Base-by-base conservation (phyloP, 35 echinoderm and acorn worm species). In the Ptychodera flava region DNA sequence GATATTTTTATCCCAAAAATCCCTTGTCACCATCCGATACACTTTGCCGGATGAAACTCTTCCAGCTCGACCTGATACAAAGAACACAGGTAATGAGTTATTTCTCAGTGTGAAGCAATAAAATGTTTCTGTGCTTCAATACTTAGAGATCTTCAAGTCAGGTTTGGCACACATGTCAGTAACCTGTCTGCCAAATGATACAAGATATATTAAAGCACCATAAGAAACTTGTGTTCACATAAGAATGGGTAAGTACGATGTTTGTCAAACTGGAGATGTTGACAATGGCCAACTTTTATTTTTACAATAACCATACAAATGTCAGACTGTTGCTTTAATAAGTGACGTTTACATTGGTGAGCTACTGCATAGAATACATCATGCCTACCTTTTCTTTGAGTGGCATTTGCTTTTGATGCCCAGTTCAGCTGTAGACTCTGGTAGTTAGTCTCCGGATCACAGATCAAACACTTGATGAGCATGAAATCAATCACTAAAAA, bases 351-450 rank as follows among this genome's bases (percentile, higher is more conserved):
- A n/a, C n/a, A n/a, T n/a, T n/a, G n/a, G n/a, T n/a, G n/a, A n/a
- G n/a, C n/a, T n/a, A n/a, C n/a, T n/a, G n/a, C n/a, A n/a, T n/a
- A n/a, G n/a, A n/a, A n/a, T n/a, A n/a, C n/a, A n/a, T n/a, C n/a
- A n/a, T n/a, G n/a, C n/a, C n/a, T 79, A 99, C 96, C 96, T 92
- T 90, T 99, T 83, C 96, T 84, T 45, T 97, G 96, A 52, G 88
- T 89, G n/a, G 96, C 96, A 89, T 99, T 99, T 15, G 96, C 96
- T 85, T 94, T 99, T 32, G 96, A 99, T 52, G 96, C 96, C 96
- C 96, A 99, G 87, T 93, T 91, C 15, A 99, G 88, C 84, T 92
- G 91, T 1, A 99, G 82, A 77, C 96, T 94, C 84, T 94, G 90
- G 78, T 88, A 99, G 88, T 99, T 99, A 29, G 96, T 99, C 52